Percentiles rank a stretch among this genome's conserved stretches.
phyloP scores from a whole-genome alignment of 2,113 vertebrate species.

The Corydoras sp. region DNA sequence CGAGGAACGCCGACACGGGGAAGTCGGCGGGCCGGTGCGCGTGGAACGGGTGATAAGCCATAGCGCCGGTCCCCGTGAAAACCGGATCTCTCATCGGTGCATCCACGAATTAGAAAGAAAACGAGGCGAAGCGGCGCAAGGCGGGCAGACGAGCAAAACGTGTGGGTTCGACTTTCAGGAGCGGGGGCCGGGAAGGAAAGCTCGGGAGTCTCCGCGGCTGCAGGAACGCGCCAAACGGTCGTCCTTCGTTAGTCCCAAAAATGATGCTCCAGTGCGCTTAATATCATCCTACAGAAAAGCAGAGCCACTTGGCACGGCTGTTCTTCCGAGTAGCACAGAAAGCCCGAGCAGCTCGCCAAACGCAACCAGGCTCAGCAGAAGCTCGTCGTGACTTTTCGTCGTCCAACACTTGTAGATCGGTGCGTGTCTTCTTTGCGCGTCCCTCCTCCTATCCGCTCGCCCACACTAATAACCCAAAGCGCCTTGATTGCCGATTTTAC shows the following conservation, averaged over 20 bases:
- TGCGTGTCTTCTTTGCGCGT: conserved; percentile 69
- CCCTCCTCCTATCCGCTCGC: conserved; percentile 65
- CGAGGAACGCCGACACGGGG: conserved; percentile 79
- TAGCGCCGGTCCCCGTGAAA: conserved; percentile 72
- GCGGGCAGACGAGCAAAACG: too few species aligned
- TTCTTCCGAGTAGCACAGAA: conserved; percentile 12
- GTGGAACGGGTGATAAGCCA: conserved; percentile 92
- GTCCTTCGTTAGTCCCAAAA: conserved; percentile 15
- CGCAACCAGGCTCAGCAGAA: conserved; percentile 15
- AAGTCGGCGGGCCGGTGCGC: conserved; percentile 77
- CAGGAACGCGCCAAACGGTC: conserved; percentile 1
- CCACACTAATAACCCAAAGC: conserved; percentile 74
- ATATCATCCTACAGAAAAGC: conserved; percentile 37
- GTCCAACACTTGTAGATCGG: conserved; percentile 51
- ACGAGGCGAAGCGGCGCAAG: too few species aligned
- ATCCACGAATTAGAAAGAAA: conserved; percentile 59
- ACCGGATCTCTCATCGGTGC: conserved; percentile 89
- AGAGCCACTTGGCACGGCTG: conserved; percentile 16
- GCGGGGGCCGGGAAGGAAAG: conserved; percentile 1
- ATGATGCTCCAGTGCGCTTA: conserved; percentile 30
- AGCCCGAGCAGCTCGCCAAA: conserved; percentile 15
- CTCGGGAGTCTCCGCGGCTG: too few species aligned
- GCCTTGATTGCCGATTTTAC: conserved; percentile 81
- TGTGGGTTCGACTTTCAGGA: not conserved
- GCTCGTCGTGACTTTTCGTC: conserved; percentile 56